Conservation (phyloP, 2,113 vertebrate species). For the Halcyon malimbica region DNA sequence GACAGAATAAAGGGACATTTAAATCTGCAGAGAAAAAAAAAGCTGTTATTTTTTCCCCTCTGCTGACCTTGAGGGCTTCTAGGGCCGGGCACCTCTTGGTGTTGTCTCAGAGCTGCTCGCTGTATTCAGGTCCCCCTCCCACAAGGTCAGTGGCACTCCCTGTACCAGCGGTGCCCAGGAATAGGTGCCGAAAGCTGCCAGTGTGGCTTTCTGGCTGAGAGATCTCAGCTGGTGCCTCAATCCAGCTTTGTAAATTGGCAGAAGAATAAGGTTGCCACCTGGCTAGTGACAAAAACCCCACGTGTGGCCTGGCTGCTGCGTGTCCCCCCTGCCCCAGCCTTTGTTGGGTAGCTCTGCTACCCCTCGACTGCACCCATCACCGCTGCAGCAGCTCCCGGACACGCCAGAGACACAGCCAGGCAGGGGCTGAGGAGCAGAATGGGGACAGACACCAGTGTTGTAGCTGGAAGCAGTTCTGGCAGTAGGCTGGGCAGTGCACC, state of each 20-base stretch:
- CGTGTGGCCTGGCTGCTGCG: background rate
- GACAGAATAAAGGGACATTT: background rate
- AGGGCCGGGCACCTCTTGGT: background rate
- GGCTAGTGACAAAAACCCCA: background rate
- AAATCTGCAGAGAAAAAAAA: background rate
- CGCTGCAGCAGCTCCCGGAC: accelerated
- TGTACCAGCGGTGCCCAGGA: background rate
- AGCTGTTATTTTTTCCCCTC: background rate
- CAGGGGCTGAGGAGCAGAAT: background rate
- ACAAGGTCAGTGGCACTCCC: background rate
- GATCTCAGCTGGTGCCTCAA: slow-evolving; percentile 17
- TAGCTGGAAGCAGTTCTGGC: accelerated
- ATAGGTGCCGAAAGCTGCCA: background rate
- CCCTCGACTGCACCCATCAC: accelerated
- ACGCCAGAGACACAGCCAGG: accelerated
- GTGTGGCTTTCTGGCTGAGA: background rate
- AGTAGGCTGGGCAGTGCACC: background rate
- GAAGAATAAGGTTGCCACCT: background rate
- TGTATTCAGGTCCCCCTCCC: background rate
- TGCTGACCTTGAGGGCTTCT: background rate
- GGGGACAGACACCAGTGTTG: accelerated
- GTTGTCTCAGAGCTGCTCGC: background rate
- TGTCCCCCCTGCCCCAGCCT: background rate
- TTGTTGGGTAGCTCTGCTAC: background rate
- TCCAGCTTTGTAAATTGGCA: background rate